These are phyloP conservation scores for Clistopyga incitator DNA, from an alignment of 2,888 invertebrate species.

Conservation along the genomic window DNA sequence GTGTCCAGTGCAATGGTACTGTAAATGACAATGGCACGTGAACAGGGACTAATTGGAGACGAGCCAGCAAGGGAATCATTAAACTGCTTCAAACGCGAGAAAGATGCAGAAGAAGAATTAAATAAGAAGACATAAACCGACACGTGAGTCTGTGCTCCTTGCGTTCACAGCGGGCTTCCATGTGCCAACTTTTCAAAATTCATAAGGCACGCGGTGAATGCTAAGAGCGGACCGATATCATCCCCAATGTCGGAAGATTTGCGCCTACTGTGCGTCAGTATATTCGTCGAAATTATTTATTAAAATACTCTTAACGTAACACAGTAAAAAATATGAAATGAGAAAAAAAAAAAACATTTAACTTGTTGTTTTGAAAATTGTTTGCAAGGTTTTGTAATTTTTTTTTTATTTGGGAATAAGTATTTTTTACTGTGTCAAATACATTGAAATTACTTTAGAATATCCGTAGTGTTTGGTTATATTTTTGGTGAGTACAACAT, in stretches of 20 bases:
- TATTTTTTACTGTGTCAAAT: neutral
- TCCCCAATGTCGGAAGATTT: constrained; percentile 68
- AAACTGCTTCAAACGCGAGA: neutral
- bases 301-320: neutral
- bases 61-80: constrained; percentile 17
- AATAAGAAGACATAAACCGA: constrained; percentile 51
- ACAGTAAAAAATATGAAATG: neutral
- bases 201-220: constrained; percentile 99
- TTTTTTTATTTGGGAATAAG: neutral
- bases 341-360: neutral
- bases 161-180: constrained; percentile 97
- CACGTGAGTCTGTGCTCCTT: constrained; percentile 88
- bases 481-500: neutral
- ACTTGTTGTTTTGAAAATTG: neutral
- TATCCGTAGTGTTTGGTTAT: neutral
- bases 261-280: neutral
- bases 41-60: constrained; percentile 30
- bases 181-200: constrained; percentile 90
- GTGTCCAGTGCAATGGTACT: constrained; percentile 25
- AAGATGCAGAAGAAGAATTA: constrained; percentile 42
- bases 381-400: neutral
- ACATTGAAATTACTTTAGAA: neutral
- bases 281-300: neutral
- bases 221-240: constrained; percentile 95
- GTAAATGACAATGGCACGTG: constrained; percentile 7